These are phyloP conservation scores for Sinosuthora webbiana DNA, from an alignment of 2,113 vertebrate genomes.

Conservation along the genomic window DNA sequence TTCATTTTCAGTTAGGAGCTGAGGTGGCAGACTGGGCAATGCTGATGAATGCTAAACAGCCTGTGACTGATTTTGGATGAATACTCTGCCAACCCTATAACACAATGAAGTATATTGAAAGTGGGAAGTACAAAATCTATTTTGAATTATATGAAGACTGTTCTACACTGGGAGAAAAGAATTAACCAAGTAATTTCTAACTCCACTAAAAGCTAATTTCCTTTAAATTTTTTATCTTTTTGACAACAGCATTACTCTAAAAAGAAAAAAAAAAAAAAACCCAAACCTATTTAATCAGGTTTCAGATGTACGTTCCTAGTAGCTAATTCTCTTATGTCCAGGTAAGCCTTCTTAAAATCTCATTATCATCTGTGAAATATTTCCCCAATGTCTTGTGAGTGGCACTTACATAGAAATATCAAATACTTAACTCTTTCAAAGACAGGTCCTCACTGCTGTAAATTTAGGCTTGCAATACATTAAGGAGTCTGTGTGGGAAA, in stretches of 20 bases:
- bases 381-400: neutral
- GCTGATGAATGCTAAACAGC: conserved; percentile 12
- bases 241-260: neutral
- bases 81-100: neutral
- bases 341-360: neutral
- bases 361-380: neutral
- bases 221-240: neutral
- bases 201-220: neutral
- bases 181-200: neutral
- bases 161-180: neutral
- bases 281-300: neutral
- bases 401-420: neutral
- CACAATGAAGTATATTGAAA: neutral
- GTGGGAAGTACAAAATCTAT: neutral
- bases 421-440: neutral
- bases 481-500: neutral
- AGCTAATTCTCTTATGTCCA: neutral
- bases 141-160: neutral
- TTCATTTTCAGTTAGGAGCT: conserved; percentile 35
- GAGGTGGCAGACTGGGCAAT: neutral
- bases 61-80: neutral
- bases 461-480: neutral
- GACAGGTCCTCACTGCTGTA: neutral
- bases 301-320: neutral
- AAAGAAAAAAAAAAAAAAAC: neutral